Evolutionary conservation across 2,797 vertebrate genomes (phyloP).

Genomic region (Rhinogobio ventralis): DNA sequence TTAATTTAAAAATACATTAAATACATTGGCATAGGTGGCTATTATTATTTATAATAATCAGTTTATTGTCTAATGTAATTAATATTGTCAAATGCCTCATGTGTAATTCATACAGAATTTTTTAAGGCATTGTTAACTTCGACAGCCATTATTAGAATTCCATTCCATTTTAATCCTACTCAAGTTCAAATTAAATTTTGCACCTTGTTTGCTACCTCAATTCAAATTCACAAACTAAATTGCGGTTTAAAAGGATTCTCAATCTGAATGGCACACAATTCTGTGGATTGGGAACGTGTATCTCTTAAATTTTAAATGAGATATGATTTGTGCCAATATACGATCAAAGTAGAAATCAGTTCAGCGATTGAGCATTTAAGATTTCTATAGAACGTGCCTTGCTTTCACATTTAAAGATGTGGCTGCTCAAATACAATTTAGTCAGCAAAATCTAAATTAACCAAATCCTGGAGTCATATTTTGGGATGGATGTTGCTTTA

Average conservation of each 20-base stretch:
- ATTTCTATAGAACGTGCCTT: neutral
- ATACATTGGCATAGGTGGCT: neutral
- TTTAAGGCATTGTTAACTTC: neutral
- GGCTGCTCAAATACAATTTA: neutral
- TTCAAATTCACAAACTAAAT: neutral
- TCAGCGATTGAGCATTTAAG: neutral
- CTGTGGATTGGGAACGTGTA: neutral
- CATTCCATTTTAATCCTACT: neutral
- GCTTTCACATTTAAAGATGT: neutral
- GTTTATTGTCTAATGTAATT: neutral
- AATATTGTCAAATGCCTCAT: neutral
- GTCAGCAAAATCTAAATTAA: constrained; percentile 5
- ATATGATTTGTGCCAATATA: constrained; percentile 1
- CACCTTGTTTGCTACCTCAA: neutral
- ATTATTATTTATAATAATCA: neutral
- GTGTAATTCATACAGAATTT: neutral
- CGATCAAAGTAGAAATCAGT: constrained; percentile 12
- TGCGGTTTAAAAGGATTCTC: neutral
- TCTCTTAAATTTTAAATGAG: neutral
- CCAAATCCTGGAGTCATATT: neutral
- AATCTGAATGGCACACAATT: neutral
- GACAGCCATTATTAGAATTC: neutral
- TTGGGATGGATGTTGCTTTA: neutral
- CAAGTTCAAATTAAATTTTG: neutral
- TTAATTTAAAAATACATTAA: neutral